phyloP scores from a whole-genome alignment of 2,888 invertebrate species.

The Mesorhabditis spiculigera region DNA sequence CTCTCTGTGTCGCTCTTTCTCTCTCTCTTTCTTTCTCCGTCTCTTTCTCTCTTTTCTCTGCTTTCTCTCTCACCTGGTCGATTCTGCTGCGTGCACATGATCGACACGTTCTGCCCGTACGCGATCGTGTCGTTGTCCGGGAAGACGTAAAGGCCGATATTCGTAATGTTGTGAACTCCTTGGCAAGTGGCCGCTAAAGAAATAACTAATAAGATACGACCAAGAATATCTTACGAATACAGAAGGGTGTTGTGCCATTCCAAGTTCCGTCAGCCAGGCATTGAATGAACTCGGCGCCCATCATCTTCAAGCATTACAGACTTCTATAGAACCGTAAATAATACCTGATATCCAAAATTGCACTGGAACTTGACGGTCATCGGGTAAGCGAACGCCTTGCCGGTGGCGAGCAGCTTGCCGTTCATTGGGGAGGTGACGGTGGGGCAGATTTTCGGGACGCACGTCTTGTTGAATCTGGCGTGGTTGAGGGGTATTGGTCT shows the following conservation, averaged over 20 bases:
- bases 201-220: background rate
- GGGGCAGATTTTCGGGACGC: slow-evolving; percentile 50
- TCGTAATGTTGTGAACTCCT: slow-evolving; percentile 50
- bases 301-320: slow-evolving; percentile 65
- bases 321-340: background rate
- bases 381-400: slow-evolving; percentile 43
- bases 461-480: slow-evolving; percentile 70
- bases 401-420: slow-evolving; percentile 50
- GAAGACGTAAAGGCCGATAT: slow-evolving; percentile 51
- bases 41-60: background rate
- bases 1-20: too few relatives aligned
- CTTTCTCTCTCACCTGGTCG: slow-evolving; percentile 30
- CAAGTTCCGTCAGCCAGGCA: slow-evolving; percentile 86
- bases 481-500: background rate
- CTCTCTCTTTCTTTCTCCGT: background rate
- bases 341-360: slow-evolving; percentile 79
- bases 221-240: slow-evolving; percentile 74
- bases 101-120: slow-evolving; percentile 53
- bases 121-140: slow-evolving; percentile 46
- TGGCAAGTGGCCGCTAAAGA: slow-evolving; percentile 56
- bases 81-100: slow-evolving; percentile 52
- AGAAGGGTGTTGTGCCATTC: slow-evolving; percentile 89
- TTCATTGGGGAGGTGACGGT: slow-evolving; percentile 48
- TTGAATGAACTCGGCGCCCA: slow-evolving; percentile 78
- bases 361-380: slow-evolving; percentile 81